Base-by-base conservation (phyloP, 2,113 vertebrate species). In the Synodontis membranacea region DNA sequence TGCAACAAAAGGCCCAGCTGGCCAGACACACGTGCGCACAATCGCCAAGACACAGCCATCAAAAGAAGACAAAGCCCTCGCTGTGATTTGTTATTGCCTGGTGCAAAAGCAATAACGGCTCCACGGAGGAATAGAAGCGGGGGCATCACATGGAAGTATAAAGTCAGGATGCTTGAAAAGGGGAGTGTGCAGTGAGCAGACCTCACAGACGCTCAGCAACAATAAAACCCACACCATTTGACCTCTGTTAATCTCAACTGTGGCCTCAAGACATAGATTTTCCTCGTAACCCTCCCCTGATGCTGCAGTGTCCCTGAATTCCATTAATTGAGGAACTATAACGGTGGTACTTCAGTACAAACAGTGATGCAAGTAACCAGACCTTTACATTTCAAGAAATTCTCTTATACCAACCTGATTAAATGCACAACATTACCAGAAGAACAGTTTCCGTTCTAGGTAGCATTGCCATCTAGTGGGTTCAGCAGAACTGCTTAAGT, bases 401-500 rank as follows among this genome's bases (percentile, higher is more conserved):
- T 52, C 9, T 79, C 48, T 9, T 4, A 80, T 75, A 12, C 52
- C 37, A 70, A 21, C 34, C n/a, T 64, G 46, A 31, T 54, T 60
- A 75, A 60, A 31, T 6, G 23, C 6, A 58, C 23, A 56, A 56
- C 28, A 56, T 54, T 14, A 15, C 39, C 25, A 74, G 2, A n/a
- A 28, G 34, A 23, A 23, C 14, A 66, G 4, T 17, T 72, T 62
- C 4, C 70, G 54, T 79, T 50, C 44, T 70, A 82, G 46, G 39
- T 39, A 87, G 62, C 66, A 89, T 80, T 85, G 88, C 88, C 88
- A 86, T 70, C 88, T 89, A 80, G 83, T 85, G 88, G 86, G 85
- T 28, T 68, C 62, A 46, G 50, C 37, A 68, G 19, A 66, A 80
- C 39, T n/a, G 19, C 39, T 56, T 23, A 56, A 56, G 34, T 15